Evolutionary conservation across 2,113 vertebrate species (phyloP), one percentile per base, ranked within the genome.

Genomic region (Centropus unirufus): DNA sequence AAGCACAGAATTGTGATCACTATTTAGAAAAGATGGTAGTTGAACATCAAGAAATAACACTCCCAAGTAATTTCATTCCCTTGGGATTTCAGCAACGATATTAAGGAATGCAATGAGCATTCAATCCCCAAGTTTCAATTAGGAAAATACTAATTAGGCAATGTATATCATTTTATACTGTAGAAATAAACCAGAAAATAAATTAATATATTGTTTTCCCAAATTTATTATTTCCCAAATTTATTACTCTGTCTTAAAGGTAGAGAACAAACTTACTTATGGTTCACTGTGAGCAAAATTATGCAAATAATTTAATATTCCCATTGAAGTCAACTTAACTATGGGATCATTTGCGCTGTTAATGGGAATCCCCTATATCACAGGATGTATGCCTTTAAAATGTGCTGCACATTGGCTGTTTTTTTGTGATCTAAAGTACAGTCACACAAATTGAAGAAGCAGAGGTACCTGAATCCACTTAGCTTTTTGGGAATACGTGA

Each of bases 1-100:
- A 96, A 96, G 95, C 69, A 95, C 40, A 93, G 92, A 77, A 94
- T 94, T 96, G 75, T 95, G 87, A 97, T 96, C 85, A 93, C 84
- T 96, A 74, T 87, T 98, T 87, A 83, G 76, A 89, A 92, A 89
- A 89, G 44, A 59, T 96, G 54, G 69, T 74, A 32, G 69, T 82
- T 93, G 92, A 95, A 92, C 93, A 95, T 11, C 52, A 64, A 62
- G 72, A 97, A 96, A 96, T 92, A 52, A 70, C 39, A 76, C 30
- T 78, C 29, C 69, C 54, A 42, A 46, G 40, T 59, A 14, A 84
- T 85, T 93, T 91, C 5, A 92, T 93, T 88, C 97, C 75, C 86
- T 90, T 63, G 58, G 30, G 51, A 87, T 81, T 92, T 90, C 87
- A 96, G 66, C 69, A 73, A 70, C 6, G 7, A 88, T 27, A 89